Evolutionary conservation across 2,113 vertebrate species (phyloP).

Genomic region (Peucedramus taeniatus): DNA sequence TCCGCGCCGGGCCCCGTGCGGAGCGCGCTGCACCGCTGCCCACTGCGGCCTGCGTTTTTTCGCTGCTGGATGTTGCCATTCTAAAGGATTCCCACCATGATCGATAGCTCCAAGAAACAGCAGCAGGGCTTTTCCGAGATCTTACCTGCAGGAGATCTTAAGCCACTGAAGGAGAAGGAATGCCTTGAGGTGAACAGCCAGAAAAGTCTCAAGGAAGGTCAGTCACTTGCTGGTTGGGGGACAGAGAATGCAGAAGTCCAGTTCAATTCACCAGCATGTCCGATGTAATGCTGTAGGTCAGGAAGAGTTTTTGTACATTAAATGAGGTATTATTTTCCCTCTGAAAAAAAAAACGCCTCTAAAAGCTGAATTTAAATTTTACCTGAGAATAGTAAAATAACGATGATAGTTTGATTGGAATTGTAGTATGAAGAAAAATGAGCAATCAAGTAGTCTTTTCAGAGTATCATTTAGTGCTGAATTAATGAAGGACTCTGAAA

Average conservation of each 20-base stretch:
- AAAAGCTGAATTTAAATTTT: neutral
- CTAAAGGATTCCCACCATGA: slow-evolving; percentile 75
- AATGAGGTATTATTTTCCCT: neutral
- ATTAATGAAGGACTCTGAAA: neutral
- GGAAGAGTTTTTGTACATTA: neutral
- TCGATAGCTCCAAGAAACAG: slow-evolving; percentile 81
- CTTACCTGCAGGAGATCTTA: slow-evolving; percentile 67
- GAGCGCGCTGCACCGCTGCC: neutral
- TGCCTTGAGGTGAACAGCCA: slow-evolving; percentile 76
- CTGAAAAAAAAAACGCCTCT: neutral
- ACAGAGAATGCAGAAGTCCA: neutral
- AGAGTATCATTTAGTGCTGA: neutral
- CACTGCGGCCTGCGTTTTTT: neutral
- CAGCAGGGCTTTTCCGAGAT: slow-evolving; percentile 76
- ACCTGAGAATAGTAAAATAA: neutral
- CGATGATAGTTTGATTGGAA: neutral
- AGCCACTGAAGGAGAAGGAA: slow-evolving; percentile 77
- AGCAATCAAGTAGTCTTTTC: neutral
- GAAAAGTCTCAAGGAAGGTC: slow-evolving; percentile 83
- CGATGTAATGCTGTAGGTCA: neutral
- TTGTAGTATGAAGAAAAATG: neutral
- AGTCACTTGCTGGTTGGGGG: slow-evolving; percentile 51
- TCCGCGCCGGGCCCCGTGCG: neutral
- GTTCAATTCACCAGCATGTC: neutral
- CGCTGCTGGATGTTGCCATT: slow-evolving; percentile 40